phyloP scores from a whole-genome alignment of 2,113 vertebrate species.

The Scortum barcoo region DNA sequence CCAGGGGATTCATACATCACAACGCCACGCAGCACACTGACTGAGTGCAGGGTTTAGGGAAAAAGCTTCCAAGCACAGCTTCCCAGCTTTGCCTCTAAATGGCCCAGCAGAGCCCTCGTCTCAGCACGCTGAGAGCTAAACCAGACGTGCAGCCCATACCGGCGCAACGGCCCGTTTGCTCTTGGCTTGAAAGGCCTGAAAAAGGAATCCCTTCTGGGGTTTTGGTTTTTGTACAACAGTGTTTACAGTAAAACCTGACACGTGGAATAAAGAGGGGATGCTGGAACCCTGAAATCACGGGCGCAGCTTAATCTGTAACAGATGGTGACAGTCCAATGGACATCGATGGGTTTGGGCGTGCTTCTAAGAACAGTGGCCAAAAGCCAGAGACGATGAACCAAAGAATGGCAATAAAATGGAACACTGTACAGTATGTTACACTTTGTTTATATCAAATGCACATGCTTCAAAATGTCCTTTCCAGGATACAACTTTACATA shows the following conservation, averaged over 20 bases:
- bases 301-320: slow-evolving; percentile 81
- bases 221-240: slow-evolving; percentile 79
- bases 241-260: slow-evolving; percentile 83
- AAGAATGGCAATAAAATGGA: slow-evolving; percentile 74
- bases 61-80: slow-evolving; percentile 70
- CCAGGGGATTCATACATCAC: slow-evolving; percentile 81
- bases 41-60: slow-evolving; percentile 62
- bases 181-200: slow-evolving; percentile 62
- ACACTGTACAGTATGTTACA: slow-evolving; percentile 76
- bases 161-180: slow-evolving; percentile 69
- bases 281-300: slow-evolving; percentile 75
- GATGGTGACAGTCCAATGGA: slow-evolving; percentile 78
- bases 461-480: slow-evolving; percentile 62
- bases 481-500: slow-evolving; percentile 45
- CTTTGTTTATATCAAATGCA: slow-evolving; percentile 75
- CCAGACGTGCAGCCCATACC: slow-evolving; percentile 60
- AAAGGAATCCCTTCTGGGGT: slow-evolving; percentile 71
- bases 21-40: slow-evolving; percentile 60
- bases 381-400: slow-evolving; percentile 67
- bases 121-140: slow-evolving; percentile 68
- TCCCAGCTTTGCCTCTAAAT: slow-evolving; percentile 73
- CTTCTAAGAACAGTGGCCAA: slow-evolving; percentile 67
- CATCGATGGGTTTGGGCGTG: slow-evolving; percentile 75
- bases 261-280: slow-evolving; percentile 75
- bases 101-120: slow-evolving; percentile 59